A percentile compares a stretch with the other conserved stretches of the same genome.
phyloP scores from a whole-genome alignment of 2,888 invertebrate genomes.

The Pheosia tremula region DNA sequence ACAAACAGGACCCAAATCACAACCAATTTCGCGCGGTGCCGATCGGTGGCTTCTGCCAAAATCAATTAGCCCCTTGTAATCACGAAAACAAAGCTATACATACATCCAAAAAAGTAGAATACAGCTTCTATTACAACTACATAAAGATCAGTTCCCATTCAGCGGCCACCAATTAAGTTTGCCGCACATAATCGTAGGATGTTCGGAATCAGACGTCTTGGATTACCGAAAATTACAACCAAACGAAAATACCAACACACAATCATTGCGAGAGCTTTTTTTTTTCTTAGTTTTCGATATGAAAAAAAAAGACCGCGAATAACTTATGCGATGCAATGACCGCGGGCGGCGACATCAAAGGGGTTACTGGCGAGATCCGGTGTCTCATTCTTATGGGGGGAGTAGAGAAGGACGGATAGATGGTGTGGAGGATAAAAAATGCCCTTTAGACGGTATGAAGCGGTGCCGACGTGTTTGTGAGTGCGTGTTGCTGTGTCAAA shows the following conservation, averaged over 20 bases:
- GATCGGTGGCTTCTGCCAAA: conserved; percentile 71
- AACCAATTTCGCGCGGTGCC: conserved; percentile 64
- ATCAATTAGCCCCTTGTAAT: conserved; percentile 76
- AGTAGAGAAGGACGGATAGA: conserved; percentile 44
- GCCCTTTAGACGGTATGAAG: conserved; percentile 64
- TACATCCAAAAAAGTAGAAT: conserved; percentile 16
- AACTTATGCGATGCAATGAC: conserved; percentile 73
- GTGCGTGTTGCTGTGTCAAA: conserved; percentile 46
- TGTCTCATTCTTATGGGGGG: conserved; percentile 46
- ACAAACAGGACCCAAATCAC: conserved; percentile 53
- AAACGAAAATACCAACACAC: conserved; percentile 63
- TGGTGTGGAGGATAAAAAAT: conserved; percentile 64
- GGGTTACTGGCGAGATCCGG: conserved; percentile 62
- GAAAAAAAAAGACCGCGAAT: conserved; percentile 65
- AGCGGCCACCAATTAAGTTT: conserved; percentile 25
- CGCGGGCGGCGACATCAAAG: conserved; percentile 76
- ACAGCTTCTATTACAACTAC: conserved; percentile 14
- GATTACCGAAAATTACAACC: conserved; percentile 77
- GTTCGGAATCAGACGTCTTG: conserved; percentile 56
- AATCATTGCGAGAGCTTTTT: conserved; percentile 47
- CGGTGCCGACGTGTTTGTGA: conserved; percentile 53
- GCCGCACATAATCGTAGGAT: conserved; percentile 63
- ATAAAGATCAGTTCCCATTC: conserved; percentile 15
- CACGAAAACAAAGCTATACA: conserved; percentile 39
- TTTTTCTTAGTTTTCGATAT: conserved; percentile 78